Base-by-base conservation (phyloP, 2,888 invertebrate genomes). In the Osmoderma eremita region DNA sequence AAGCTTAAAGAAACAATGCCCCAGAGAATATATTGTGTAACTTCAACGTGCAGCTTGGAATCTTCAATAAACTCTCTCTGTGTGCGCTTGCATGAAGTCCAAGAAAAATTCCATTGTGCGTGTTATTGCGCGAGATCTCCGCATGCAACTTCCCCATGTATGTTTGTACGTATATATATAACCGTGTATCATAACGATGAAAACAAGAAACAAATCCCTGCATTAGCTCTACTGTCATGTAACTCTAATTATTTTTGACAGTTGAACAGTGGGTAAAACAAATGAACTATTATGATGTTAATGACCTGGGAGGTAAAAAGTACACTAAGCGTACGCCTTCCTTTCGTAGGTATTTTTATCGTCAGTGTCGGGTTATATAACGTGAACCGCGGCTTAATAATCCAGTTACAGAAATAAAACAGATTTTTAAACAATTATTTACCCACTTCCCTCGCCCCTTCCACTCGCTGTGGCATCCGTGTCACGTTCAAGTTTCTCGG, bases 201-300 rank as follows among this genome's bases (percentile, higher is more conserved):
- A 58, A 58, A 58, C 58, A 58, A 58, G 58, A 45, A 58, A 58
- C 58, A 58, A 58, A 58, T 58, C 58, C 58, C 45, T 58, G 58
- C 42, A 58, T 58, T 58, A 58, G 58, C 58, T 58, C 58, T 58
- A 58, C 58, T 58, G 58, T 58, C 58, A 58, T 58, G 58, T 58
- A 58, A 58, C 30, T 39, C 63, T 63, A 67, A 67, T 67, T 67
- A 67, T 67, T 67, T 67, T 67, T 67, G 67, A 67, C 67, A 65
- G 65, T 45, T 58, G 53, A 49, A 48, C 65, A 54, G 54, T 54
- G 62, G 51, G 63, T 67, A 63, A 67, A 67, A 67, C 67, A 67
- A 67, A 67, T 67, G 67, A 61, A 67, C 63, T 63, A 63, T 63
- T 63, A 53, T 63, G 63, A 63, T 67, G 67, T 61, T 67, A 67